A percentile compares a stretch with the other conserved stretches of the same genome.
Evolutionary conservation across 2,113 vertebrate genomes (phyloP).

Genomic region (Lagenorhynchus albirostris): DNA sequence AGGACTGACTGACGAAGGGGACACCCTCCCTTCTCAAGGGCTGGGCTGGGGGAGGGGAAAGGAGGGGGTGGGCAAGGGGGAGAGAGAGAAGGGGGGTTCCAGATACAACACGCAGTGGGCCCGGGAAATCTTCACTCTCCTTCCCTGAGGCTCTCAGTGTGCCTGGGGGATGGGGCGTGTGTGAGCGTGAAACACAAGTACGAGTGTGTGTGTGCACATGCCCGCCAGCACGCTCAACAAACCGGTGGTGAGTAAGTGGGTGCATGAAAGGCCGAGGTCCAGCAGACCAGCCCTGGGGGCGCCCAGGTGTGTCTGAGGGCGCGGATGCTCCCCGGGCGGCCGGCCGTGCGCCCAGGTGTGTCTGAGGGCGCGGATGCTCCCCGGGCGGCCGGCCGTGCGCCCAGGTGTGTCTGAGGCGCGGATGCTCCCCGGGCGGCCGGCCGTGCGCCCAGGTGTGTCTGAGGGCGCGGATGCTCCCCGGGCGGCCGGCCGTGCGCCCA

Average conservation of each 20-base stretch:
- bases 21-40: background rate
- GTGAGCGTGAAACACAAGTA: background rate
- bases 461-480: background rate
- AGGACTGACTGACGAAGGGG: background rate
- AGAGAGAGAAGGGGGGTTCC: too few relatives aligned
- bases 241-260: fast-evolving
- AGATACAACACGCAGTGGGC: fast-evolving
- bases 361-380: background rate
- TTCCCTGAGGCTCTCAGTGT: fast-evolving
- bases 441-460: background rate
- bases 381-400: fast-evolving
- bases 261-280: background rate
- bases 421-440: fast-evolving
- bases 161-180: background rate
- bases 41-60: too few relatives aligned
- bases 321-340: fast-evolving
- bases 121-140: background rate
- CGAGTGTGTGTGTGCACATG: background rate
- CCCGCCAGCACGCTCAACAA: fast-evolving
- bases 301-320: fast-evolving
- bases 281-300: fast-evolving
- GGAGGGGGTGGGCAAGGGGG: too few relatives aligned
- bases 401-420: background rate
- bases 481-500: fast-evolving
- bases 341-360: too few relatives aligned